Base-by-base conservation (phyloP, 2,797 vertebrate species). In the Pangasius sanitwongsei region DNA sequence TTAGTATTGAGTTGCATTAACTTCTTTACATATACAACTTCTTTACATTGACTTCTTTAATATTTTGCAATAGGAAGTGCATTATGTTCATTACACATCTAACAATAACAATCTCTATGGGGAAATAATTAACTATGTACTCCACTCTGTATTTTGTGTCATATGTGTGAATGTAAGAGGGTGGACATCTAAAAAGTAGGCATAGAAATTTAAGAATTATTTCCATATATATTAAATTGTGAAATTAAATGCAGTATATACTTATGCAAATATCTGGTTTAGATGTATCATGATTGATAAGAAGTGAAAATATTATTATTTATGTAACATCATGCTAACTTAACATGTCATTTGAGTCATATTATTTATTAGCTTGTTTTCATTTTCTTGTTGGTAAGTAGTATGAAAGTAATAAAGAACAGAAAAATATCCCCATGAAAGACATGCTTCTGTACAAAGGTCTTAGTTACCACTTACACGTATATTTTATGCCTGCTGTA, bases 61-160 rank as follows among this genome's bases (percentile, higher is more conserved):
- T 89, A 85, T 63, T 83, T 89, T 80, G 87, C 83, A 57, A 41
- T 87, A 91, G 48, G 44, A 86, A 89, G 86, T 48, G 18, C 53
- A 75, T 4, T 81, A 59, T 80, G 18, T 53, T 55, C 8, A 61
- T 25, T 87, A 55, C 50, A 78, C 50, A 87, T 89, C 92, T 6
- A 75, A 37, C n/a, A 9, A 90, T 18, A 80, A 85, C 86, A 78
- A 50, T 77, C 31, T n/a, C 37, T 28, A 20, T 16, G 25, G 28
- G 48, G 11, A 83, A 70, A 82, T 63, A 37, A 44, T 55, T 69
- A 81, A 69, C 6, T 50, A 20, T 84, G 41, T 48, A 48, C 48
- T 48, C 48, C 37, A 65, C 59, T 37, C 61, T 18, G 5, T 53
- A 87, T 28, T 89, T 61, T 65, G 83, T 83, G 25, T 91, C 48